These are phyloP conservation scores for Platichthys stellatus DNA, from an alignment of 2,113 vertebrate species.

Conservation along the genomic window DNA sequence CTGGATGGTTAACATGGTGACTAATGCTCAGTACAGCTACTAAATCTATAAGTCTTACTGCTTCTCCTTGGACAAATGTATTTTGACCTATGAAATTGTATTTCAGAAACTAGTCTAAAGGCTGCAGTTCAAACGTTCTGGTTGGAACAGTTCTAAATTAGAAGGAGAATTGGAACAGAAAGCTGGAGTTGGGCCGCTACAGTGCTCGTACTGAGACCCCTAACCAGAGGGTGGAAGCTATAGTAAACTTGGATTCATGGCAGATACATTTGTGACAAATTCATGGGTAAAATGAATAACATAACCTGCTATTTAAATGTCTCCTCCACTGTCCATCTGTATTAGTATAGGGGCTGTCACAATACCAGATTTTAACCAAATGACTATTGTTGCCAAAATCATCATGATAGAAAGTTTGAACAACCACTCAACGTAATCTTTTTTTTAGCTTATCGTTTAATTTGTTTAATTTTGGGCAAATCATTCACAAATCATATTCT, in stretches of 20 bases:
- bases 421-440: no score
- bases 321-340: background rate
- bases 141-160: slow-evolving; percentile 57
- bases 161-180: slow-evolving; percentile 18
- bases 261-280: slow-evolving; percentile 5
- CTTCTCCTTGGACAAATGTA: slow-evolving; percentile 13
- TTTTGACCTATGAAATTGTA: slow-evolving; percentile 29
- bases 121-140: slow-evolving; percentile 34
- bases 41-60: background rate
- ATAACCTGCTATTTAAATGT: background rate
- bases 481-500: no score
- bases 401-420: no score
- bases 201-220: background rate
- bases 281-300: background rate
- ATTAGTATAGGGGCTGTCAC: background rate
- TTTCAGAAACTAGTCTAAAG: slow-evolving; percentile 18
- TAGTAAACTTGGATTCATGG: slow-evolving; percentile 3
- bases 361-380: background rate
- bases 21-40: background rate
- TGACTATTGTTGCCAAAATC: no score
- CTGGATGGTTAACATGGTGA: slow-evolving; percentile 1
- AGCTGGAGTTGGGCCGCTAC: background rate
- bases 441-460: no score
- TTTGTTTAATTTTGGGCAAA: no score
- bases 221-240: background rate